Evolutionary conservation across 2,797 vertebrate species (phyloP).

Genomic region (Bucorvus abyssinicus): DNA sequence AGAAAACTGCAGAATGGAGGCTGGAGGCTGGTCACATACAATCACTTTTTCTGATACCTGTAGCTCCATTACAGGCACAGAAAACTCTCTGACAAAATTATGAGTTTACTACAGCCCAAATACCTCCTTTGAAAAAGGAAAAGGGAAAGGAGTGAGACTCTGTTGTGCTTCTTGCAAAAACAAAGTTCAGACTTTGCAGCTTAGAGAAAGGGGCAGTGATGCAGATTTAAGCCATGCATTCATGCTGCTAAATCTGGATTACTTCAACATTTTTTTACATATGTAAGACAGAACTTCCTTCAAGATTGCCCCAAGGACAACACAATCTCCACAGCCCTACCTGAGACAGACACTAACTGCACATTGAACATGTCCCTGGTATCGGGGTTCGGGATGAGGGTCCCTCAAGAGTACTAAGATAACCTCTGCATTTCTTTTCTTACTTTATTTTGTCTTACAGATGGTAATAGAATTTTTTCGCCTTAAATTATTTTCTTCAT

Average conservation of each 20-base stretch:
- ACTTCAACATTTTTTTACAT: not conserved
- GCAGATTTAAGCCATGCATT: not conserved
- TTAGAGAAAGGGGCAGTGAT: not conserved
- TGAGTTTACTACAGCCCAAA: not conserved
- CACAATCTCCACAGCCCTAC: not conserved
- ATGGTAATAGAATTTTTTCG: not conserved
- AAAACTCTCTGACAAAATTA: not conserved
- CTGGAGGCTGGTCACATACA: not conserved
- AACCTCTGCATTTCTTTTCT: not conserved
- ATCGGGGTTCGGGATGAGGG: rapidly evolving
- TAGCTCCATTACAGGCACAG: not conserved
- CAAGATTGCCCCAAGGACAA: not conserved
- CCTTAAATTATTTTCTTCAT: not conserved
- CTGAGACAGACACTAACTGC: not conserved
- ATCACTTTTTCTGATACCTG: not conserved
- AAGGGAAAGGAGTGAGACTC: not conserved
- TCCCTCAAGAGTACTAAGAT: not conserved
- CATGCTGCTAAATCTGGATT: not conserved
- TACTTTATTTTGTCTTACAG: not conserved
- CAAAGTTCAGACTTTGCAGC: not conserved
- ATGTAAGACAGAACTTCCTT: not conserved
- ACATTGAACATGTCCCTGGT: rapidly evolving
- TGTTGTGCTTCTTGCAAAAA: not conserved
- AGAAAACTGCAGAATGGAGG: not conserved
- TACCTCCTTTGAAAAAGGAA: not conserved